Evolutionary conservation across 2,888 invertebrate genomes (phyloP), one percentile per base, ranked within the genome.

Genomic region (Smittia sp.): DNA sequence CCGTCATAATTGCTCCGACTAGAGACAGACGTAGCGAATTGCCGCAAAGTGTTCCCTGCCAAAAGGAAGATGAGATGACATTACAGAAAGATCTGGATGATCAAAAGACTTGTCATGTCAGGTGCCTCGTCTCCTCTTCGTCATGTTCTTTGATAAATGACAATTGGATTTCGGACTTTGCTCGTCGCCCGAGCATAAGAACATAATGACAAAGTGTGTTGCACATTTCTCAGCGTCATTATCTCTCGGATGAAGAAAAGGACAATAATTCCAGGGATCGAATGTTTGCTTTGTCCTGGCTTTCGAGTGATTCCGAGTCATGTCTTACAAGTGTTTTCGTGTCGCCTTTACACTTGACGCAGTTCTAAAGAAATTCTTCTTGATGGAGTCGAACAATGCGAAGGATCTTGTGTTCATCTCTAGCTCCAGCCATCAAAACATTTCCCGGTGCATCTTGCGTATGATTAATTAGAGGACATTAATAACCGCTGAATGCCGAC

Each of bases 1-100:
- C 46, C 22, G 58, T 58, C 22, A 58, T 58, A 20, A 58, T 58
- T 58, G 58, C 22, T 58, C 15, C 15, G 24, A 52, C 20, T 7
- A 62, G 24, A 62, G 3, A 62, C 6, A n/a, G 39, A 39, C 39
- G 39, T 9, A 39, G 39, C 39, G 13, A 39, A 39, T 39, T 39
- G 13, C 39, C 39, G 39, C 13, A 39, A 39, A 62, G 69, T 52
- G 54, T 69, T 69, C 27, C 24, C 62, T 63, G 20, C 63, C n/a
- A 63, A 58, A 54, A 72, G 13, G 62, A n/a, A n/a, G n/a, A n/a
- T n/a, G n/a, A 62, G 72, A 72, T 72, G 72, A 72, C 72, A 72
- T 24, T 62, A 52, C 72, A 70, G 39, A 68, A 46, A 69, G 72
- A 72, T 72, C 62, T 72, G 72, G 58, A 72, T 25, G 62, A 72